These are phyloP conservation scores for Corydoras sp. DNA, from an alignment of 2,113 vertebrate species.

Conservation along the genomic window DNA sequence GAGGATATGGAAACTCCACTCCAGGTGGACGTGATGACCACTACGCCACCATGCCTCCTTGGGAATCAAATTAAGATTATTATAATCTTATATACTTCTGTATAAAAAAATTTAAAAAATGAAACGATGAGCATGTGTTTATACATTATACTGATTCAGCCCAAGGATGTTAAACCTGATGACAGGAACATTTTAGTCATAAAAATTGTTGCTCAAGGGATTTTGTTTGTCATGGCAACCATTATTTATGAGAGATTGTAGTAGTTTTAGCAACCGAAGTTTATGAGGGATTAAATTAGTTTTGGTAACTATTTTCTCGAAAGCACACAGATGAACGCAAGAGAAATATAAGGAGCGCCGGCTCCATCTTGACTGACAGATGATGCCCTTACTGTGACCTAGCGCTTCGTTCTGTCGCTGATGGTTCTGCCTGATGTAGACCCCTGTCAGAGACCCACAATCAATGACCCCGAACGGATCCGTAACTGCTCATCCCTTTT, in stretches of 20 bases:
- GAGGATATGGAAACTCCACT: no score
- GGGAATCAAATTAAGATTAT: no score
- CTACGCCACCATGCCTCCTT: no score
- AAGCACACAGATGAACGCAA: neutral
- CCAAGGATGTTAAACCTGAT: slow-evolving; percentile 12
- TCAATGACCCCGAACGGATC: slow-evolving; percentile 29
- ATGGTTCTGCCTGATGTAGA: slow-evolving; percentile 17
- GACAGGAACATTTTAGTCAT: slow-evolving; percentile 2
- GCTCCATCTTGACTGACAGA: slow-evolving; percentile 55
- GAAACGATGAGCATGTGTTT: slow-evolving; percentile 14
- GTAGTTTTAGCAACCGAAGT: no score
- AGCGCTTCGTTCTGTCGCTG: slow-evolving; percentile 48
- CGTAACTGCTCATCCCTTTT: neutral
- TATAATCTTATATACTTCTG: no score
- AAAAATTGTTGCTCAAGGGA: no score
- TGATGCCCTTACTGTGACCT: slow-evolving; percentile 45
- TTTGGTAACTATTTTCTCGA: neutral
- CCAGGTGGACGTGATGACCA: no score
- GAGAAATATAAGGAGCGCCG: slow-evolving; percentile 34
- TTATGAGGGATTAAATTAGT: no score
- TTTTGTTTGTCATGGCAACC: no score
- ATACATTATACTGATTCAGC: slow-evolving; percentile 24
- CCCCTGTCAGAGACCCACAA: slow-evolving; percentile 50
- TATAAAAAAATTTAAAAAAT: no score
- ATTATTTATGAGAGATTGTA: no score